A percentile compares a stretch with the other conserved stretches of the same genome.
phyloP scores from a whole-genome alignment of 2,888 invertebrate species.

The Elegia similella region DNA sequence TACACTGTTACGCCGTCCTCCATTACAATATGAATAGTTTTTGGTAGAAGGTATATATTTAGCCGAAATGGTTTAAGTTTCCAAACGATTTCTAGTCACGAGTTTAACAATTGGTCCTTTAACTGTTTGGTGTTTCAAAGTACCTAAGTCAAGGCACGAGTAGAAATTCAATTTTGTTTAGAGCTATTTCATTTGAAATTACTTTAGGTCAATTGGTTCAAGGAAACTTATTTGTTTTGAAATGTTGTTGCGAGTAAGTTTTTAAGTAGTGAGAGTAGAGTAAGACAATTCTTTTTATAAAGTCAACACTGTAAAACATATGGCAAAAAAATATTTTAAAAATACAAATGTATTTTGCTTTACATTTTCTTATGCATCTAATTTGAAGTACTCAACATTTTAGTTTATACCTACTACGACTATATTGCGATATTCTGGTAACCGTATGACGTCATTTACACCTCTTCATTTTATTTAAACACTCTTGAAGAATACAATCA shows the following conservation, averaged over 20 bases:
- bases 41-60: neutral
- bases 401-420: too few species aligned
- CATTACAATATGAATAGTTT: slow-evolving; percentile 1
- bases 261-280: too few species aligned
- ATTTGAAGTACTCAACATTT: too few species aligned
- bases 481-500: neutral
- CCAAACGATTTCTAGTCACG: neutral
- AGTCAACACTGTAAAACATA: too few species aligned
- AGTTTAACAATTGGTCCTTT: neutral
- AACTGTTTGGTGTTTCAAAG: neutral
- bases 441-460: neutral
- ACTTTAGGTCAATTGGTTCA: neutral
- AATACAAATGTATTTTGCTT: too few species aligned
- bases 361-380: too few species aligned
- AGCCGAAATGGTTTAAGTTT: slow-evolving; percentile 3
- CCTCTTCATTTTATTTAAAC: neutral
- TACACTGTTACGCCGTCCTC: neutral
- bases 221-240: neutral
- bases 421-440: neutral
- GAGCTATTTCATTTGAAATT: neutral
- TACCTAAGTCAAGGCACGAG: neutral
- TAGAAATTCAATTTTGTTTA: neutral
- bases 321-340: too few species aligned
- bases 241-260: too few species aligned
- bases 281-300: too few species aligned